Evolutionary conservation across 2,888 invertebrate species (phyloP).

Genomic region (Lordiphosa fenestrarum): DNA sequence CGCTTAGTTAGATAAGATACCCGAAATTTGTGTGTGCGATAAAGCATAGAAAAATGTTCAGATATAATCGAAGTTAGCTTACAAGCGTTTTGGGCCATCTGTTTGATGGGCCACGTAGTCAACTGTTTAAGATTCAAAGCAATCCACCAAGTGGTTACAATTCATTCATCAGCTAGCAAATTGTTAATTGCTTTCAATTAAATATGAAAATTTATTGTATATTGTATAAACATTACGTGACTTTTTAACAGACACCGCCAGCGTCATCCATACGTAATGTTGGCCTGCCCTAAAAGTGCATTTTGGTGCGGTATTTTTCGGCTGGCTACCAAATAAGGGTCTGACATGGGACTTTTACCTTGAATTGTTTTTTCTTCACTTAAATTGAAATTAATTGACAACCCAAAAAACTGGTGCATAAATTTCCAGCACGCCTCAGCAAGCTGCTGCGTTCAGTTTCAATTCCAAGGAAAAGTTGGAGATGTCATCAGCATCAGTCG

Average conservation of each 20-base stretch:
- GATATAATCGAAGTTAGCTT: not conserved
- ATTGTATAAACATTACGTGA: slow-evolving; percentile 30
- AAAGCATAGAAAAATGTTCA: slow-evolving; percentile 5
- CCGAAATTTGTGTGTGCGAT: not conserved
- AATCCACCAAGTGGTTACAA: slow-evolving; percentile 34
- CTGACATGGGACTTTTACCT: slow-evolving; percentile 53
- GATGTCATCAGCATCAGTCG: slow-evolving; percentile 49
- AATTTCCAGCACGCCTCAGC: slow-evolving; percentile 53
- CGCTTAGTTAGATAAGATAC: slow-evolving; percentile 13
- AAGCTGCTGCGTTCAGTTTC: slow-evolving; percentile 48
- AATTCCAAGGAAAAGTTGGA: slow-evolving; percentile 60
- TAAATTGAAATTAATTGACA: slow-evolving; percentile 70
- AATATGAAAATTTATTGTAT: slow-evolving; percentile 12
- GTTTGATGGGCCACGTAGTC: slow-evolving; percentile 43
- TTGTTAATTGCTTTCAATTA: slow-evolving; percentile 38
- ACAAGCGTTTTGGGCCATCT: slow-evolving; percentile 1
- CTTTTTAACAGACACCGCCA: slow-evolving; percentile 16
- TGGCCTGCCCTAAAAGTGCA: slow-evolving; percentile 58
- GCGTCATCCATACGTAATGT: slow-evolving; percentile 23
- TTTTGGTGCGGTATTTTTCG: slow-evolving; percentile 29
- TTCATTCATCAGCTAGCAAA: slow-evolving; percentile 30
- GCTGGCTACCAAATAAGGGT: slow-evolving; percentile 54
- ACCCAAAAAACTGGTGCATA: slow-evolving; percentile 46
- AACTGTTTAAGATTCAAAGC: slow-evolving; percentile 41
- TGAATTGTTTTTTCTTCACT: slow-evolving; percentile 35